Base-by-base conservation (phyloP, 2,888 invertebrate genomes). In the Drosophila lacicola region DNA sequence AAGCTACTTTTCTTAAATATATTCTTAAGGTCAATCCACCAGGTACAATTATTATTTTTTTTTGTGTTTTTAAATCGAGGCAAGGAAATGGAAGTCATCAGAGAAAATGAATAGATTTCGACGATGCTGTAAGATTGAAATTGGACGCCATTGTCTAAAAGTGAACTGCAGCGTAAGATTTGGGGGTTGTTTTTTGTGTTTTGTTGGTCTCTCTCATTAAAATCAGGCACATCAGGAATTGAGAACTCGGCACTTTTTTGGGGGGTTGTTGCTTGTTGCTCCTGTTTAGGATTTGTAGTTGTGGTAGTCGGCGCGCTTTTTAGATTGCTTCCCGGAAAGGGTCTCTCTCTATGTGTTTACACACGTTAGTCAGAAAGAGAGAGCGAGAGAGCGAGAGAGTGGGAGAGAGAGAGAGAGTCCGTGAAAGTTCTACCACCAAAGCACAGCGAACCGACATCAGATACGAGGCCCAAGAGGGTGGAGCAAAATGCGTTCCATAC, bases 121-220 rank as follows among this genome's bases (percentile, higher is more conserved):
- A 36, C 53, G 41, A 53, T 62, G 56, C 50, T 70, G 53, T 50
- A 49, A 45, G 57, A 66, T 64, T 61, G 57, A 57, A 74, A 66
- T 70, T 71, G 67, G 74, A 68, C 74, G 80, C 80, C 80, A 80
- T 80, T 82, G 80, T 80, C 77, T 74, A 77, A 82, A 76, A 69
- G 42, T 51, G 63, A 74, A 66, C 39, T 76, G 79, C 74, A 63
- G 63, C 45, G 55, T 10, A 74, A 58, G 47, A 77, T 53, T 77
- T 65, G 54, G 71, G 80, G 80, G 79, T 80, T 78, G 79, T 46
- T 82, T 50, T 70, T 66, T 66, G 58, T 1, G 17, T 17, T n/a
- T n/a, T n/a, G n/a, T n/a, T n/a, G n/a, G 17, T 17, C 17, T 67
- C 62, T 56, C 57, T 71, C 62, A 74, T 78, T 69, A 71, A 82